A percentile compares a stretch with the other conserved stretches of the same genome.
Evolutionary conservation across 2,888 invertebrate genomes (phyloP).

Genomic region (Phyto melanocephala): DNA sequence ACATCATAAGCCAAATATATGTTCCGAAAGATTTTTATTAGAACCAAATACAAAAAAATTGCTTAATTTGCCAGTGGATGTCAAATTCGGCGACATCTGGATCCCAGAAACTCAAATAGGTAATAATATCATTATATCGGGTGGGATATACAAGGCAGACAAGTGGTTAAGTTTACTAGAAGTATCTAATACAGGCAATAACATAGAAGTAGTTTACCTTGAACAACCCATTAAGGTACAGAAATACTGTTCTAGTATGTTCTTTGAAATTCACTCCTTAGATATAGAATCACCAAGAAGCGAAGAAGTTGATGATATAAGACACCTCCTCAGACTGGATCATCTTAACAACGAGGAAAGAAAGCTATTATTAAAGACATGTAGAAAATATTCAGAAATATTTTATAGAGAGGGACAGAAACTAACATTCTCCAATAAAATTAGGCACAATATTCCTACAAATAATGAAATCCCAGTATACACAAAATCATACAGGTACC

Average conservation of each 20-base stretch:
- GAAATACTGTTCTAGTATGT: neutral
- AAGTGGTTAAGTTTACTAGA: conserved; percentile 13
- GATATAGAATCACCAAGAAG: neutral
- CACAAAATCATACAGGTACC: no score
- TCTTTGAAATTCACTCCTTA: neutral
- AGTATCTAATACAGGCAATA: neutral
- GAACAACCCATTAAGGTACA: conserved; percentile 14
- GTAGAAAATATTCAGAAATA: neutral
- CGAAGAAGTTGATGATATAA: neutral
- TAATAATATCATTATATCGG: neutral
- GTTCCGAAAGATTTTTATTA: conserved; percentile 23
- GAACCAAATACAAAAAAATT: conserved; percentile 13
- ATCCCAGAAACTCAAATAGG: neutral
- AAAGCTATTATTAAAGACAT: neutral
- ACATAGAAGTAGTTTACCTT: neutral
- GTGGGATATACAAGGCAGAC: conserved; percentile 17
- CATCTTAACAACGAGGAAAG: neutral
- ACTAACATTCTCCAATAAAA: neutral
- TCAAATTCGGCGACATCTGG: neutral
- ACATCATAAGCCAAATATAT: conserved; percentile 39
- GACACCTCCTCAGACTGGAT: neutral
- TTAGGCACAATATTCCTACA: neutral
- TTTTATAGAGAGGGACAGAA: neutral
- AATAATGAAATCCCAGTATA: no score
- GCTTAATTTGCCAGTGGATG: neutral